Percentiles rank a stretch among this genome's conserved stretches.
These are phyloP conservation scores for Otolemur crassicaudatus DNA, from an alignment of 2,797 vertebrate genomes.

Conservation along the genomic window DNA sequence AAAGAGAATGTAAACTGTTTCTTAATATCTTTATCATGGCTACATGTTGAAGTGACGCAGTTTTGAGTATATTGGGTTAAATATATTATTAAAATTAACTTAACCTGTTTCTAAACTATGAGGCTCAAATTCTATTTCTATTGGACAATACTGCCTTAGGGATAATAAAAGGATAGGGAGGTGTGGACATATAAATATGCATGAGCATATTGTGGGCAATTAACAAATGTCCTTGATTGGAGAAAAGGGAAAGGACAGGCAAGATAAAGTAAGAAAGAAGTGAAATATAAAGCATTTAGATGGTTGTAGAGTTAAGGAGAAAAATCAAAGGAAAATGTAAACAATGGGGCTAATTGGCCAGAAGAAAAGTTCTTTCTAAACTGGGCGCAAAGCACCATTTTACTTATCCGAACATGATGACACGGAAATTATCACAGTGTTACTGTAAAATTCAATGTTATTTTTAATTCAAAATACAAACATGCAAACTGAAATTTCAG, in stretches of 20 bases:
- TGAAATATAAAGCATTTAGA: conserved; percentile 15
- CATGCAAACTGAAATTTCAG: background rate
- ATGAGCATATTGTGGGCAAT: conserved; percentile 54
- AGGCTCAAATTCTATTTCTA: conserved; percentile 28
- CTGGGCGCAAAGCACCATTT: background rate
- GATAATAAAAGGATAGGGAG: conserved; percentile 10
- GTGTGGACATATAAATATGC: conserved; percentile 32
- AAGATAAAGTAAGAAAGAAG: conserved; percentile 34
- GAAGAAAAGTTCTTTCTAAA: conserved; percentile 47
- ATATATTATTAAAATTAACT: conserved; percentile 26
- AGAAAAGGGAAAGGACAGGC: conserved; percentile 40
- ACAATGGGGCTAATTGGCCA: background rate
- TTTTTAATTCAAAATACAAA: conserved; percentile 44
- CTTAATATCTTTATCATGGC: conserved; percentile 15
- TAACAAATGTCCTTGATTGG: conserved; percentile 58
- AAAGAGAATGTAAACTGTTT: background rate
- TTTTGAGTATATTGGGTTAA: background rate
- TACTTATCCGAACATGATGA: background rate
- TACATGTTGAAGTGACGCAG: conserved; percentile 29
- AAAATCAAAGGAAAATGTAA: conserved; percentile 54
- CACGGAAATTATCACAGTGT: background rate
- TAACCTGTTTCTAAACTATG: conserved; percentile 13
- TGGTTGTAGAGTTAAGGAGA: background rate
- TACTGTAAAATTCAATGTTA: background rate
- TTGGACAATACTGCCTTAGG: background rate